phyloP scores from a whole-genome alignment of 1,140 invertebrate genomes.

The Aphelinus atriplicis region DNA sequence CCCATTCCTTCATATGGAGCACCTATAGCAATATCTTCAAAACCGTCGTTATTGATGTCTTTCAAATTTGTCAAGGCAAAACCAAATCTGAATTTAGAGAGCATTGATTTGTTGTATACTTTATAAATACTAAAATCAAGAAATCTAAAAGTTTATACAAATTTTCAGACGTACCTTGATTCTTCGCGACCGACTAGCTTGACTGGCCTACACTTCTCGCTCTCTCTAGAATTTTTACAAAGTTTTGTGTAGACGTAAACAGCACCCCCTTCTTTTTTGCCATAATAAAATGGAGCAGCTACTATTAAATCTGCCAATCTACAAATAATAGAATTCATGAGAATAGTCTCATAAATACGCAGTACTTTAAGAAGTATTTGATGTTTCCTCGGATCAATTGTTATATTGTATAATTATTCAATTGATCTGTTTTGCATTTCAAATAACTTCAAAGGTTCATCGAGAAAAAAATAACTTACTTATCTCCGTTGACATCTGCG shows the following conservation, averaged over 20 bases:
- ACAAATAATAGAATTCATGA: constrained; percentile 4
- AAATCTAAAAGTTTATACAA: too few relatives aligned
- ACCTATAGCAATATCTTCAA: constrained; percentile 89
- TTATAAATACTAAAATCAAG: too few relatives aligned
- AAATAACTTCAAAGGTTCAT: too few relatives aligned
- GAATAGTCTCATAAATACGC: too few relatives aligned
- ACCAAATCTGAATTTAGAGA: constrained; percentile 74
- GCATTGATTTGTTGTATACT: too few relatives aligned
- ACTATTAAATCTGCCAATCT: constrained; percentile 88
- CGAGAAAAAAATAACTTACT: constrained; percentile 65
- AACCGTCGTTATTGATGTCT: constrained; percentile 92
- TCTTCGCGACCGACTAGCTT: constrained; percentile 63
- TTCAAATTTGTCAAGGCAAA: constrained; percentile 86
- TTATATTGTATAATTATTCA: too few relatives aligned
- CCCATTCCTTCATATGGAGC: constrained; percentile 89
- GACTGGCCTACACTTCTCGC: constrained; percentile 54
- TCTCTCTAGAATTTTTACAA: constrained; percentile 50
- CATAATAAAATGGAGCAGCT: constrained; percentile 92
- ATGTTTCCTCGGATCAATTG: too few relatives aligned
- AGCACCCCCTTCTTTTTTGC: constrained; percentile 82
- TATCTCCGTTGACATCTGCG: constrained; percentile 88
- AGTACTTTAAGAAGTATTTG: too few relatives aligned
- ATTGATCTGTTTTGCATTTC: too few relatives aligned
- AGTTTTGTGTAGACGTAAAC: constrained; percentile 88
- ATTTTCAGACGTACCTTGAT: constrained; percentile 51